Evolutionary conservation across 2,113 vertebrate species (phyloP), one percentile per base, ranked within the genome.

Genomic region (Dicaeum eximium): DNA sequence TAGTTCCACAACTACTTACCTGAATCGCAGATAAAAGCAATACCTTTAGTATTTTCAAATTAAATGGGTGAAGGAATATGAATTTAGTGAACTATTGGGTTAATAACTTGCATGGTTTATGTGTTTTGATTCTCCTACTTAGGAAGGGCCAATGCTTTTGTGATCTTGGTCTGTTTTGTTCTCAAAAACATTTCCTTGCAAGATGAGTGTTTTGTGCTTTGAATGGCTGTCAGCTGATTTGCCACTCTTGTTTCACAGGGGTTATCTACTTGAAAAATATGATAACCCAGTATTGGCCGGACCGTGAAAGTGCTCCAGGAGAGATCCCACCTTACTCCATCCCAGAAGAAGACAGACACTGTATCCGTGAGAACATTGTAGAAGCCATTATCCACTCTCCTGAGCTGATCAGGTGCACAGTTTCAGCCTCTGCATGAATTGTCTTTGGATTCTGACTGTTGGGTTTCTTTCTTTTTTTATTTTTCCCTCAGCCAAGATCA

Each of bases 191-290:
- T 21, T 50, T 44, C 25, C 86, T 38, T 48, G 60, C 61, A 67
- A 69, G 37, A 31, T 53, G 6, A 0, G 0, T 57, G 27, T 40
- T 91, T 77, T 84, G 16, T 79, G 21, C 27, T 89, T 57, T n/a
- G 21, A 73, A 64, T 71, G 56, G 14, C 62, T 80, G 15, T 37
- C 69, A 74, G 30, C 60, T 96, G 60, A 72, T 79, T 58, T 80
- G 44, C 24, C 21, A 25, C 66, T 92, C 35, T 7, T 85, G 14
- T 95, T 56, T 94, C 83, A 71, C 91, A 99, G 99, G 99, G 96
- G 99, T 99, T 97, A 99, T 99, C 97, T 99, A 99, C 98, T 98
- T 99, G 96, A 99, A 99, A 97, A 99, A 99, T 97, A 99, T 99
- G 99, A 98, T 99, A 97, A 99, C 99, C 58, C 99, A 99, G 94